Conservation (phyloP, 2,888 invertebrate genomes). For the Eupeodes luniger region DNA sequence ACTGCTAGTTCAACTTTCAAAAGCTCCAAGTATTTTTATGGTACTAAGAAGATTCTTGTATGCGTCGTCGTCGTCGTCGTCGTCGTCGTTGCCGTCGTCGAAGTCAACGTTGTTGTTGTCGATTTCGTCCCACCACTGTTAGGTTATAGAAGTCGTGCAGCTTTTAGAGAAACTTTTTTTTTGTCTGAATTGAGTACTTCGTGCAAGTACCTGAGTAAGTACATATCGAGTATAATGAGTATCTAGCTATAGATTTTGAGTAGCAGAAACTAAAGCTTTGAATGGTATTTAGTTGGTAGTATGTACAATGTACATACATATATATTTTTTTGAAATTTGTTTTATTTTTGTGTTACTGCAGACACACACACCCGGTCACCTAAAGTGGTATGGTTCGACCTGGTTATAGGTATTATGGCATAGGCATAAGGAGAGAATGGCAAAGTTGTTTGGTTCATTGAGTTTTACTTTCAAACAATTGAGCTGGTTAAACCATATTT, state of each 20-base stretch:
- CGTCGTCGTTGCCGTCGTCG: not conserved
- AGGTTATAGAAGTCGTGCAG: conserved; percentile 15
- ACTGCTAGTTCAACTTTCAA: conserved; percentile 53
- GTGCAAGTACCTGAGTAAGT: conserved; percentile 15
- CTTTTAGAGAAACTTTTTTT: conserved; percentile 46
- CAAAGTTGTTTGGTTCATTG: conserved; percentile 74
- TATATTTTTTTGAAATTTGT: not conserved
- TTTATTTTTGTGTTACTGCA: not conserved
- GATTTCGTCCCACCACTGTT: conserved; percentile 23
- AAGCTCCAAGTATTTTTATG: conserved; percentile 42
- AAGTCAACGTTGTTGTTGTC: too few relatives aligned
- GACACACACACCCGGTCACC: conserved; percentile 60
- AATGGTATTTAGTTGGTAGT: conserved; percentile 65
- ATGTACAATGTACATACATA: not conserved
- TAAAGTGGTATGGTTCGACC: conserved; percentile 65
- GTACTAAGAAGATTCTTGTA: conserved; percentile 60
- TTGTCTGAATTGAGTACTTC: not conserved
- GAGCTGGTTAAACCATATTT: conserved; percentile 49
- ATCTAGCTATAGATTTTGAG: conserved; percentile 10
- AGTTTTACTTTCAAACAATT: conserved; percentile 75
- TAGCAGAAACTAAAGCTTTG: conserved; percentile 54
- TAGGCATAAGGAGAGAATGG: conserved; percentile 73
- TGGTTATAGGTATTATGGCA: conserved; percentile 65
- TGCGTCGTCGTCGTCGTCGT: not conserved
- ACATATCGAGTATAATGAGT: not conserved